Evolutionary conservation across 2,888 invertebrate species (phyloP), one percentile per base, ranked within the genome.

Genomic region (Pandemis corylana): DNA sequence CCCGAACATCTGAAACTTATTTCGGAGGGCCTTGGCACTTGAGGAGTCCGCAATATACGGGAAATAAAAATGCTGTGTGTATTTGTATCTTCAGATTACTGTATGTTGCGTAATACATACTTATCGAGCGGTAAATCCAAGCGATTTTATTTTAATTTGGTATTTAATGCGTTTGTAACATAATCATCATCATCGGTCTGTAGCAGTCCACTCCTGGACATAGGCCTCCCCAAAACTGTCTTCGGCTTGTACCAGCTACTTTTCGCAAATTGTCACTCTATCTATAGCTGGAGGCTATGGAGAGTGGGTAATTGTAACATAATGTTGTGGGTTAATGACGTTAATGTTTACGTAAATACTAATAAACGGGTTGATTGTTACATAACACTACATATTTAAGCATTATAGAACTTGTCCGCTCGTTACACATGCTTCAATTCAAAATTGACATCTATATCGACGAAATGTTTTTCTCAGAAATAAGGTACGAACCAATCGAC

Each of bases 1-100:
- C 62, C 61, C 53, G n/a, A 67, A 63, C 53, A 20, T 65, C 59
- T 69, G 72, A 56, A 69, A 69, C 69, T 69, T 65, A 74, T 74
- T 74, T 61, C 42, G 63, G 36, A 28, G 67, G 13, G 46, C 41
- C 59, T 44, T 59, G 69, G 41, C 69, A 69, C 59, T 65, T 59
- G 51, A 74, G 68, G 65, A 65, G 15, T 70, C 62, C 42, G 56
- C 53, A 53, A 72, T 49, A 61, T 59, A 65, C 46, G n/a, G 42
- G 44, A 41, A 20, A 70, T 70, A 70, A 69, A 74, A 69, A 59
- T 69, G 56, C 49, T 51, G 5, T 12, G 46, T 15, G 65, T 15
- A 41, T 68, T 42, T 62, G n/a, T 64, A 36, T 68, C 10, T 41
- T 63, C 36, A 51, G 56, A 68, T 72, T 42, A 62, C 28, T 28